Evolutionary conservation across 2,888 invertebrate genomes (phyloP).

Genomic region (Chymomyza fuscimana): DNA sequence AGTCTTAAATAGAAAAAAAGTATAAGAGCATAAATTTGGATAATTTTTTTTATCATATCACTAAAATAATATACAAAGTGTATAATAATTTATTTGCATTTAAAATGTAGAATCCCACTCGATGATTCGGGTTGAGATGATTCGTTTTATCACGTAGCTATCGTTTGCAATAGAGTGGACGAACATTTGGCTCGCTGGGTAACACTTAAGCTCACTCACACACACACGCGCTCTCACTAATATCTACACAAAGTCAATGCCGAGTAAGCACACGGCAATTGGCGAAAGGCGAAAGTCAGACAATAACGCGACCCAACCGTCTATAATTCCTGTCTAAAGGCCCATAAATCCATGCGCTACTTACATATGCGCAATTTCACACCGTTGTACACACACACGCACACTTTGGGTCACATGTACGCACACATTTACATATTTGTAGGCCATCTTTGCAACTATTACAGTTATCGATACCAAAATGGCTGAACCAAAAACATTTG

Average conservation of each 20-base stretch:
- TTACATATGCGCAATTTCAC: slow-evolving; percentile 74
- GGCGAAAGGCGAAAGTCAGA: background rate
- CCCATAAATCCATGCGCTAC: slow-evolving; percentile 69
- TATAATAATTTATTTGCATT: too few relatives aligned
- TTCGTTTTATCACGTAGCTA: too few relatives aligned
- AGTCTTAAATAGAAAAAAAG: too few relatives aligned
- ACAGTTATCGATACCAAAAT: slow-evolving; percentile 57
- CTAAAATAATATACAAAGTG: too few relatives aligned
- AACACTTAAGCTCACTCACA: background rate
- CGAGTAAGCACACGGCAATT: background rate
- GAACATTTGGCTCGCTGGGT: background rate
- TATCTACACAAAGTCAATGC: background rate
- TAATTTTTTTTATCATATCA: too few relatives aligned
- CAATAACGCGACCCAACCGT: slow-evolving; percentile 47
- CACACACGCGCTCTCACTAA: background rate
- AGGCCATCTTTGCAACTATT: slow-evolving; percentile 18
- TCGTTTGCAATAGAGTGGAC: too few relatives aligned
- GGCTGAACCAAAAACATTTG: slow-evolving; percentile 21
- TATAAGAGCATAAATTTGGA: too few relatives aligned
- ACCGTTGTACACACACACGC: slow-evolving; percentile 62
- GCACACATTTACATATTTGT: slow-evolving; percentile 17
- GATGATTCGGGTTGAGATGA: too few relatives aligned
- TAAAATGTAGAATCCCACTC: too few relatives aligned
- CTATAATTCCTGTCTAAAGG: slow-evolving; percentile 72
- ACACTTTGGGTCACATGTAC: slow-evolving; percentile 8